A percentile compares a stretch with the other conserved stretches of the same genome.
These are phyloP conservation scores for Atlantisia rogersi DNA, from an alignment of 2,113 vertebrate genomes.

Conservation along the genomic window DNA sequence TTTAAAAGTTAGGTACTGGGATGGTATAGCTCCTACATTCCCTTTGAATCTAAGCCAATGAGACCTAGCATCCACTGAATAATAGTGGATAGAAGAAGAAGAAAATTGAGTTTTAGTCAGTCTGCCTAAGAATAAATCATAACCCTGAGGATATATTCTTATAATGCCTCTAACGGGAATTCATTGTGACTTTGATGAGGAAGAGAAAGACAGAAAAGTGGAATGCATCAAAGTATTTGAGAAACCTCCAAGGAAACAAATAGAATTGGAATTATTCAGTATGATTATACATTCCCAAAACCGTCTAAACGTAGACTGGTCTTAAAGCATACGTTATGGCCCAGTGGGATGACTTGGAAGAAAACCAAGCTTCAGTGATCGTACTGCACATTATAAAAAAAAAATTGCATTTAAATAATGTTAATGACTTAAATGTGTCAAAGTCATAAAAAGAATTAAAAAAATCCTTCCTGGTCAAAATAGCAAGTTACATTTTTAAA, in stretches of 20 bases:
- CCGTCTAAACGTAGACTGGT: neutral
- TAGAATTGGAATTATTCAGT: conserved; percentile 1
- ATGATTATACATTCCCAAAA: neutral
- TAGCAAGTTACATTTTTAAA: neutral
- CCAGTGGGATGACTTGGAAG: neutral
- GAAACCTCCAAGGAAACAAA: conserved; percentile 33
- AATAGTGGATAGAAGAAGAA: neutral
- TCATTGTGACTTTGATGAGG: conserved; percentile 28
- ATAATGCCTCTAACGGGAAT: neutral
- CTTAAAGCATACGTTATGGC: neutral
- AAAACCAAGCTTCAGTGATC: neutral
- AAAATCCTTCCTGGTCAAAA: neutral
- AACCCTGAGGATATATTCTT: conserved; percentile 39
- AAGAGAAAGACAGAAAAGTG: neutral
- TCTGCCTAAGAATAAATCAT: conserved; percentile 15
- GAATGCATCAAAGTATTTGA: conserved; percentile 30
- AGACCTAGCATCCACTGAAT: neutral
- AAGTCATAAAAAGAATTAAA: neutral
- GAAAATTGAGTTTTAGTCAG: neutral
- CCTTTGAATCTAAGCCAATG: conserved; percentile 4
- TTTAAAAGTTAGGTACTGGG: neutral
- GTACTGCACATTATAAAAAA: neutral
- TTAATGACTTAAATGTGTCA: neutral
- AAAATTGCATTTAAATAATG: neutral
- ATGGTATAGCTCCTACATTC: neutral